Percentiles rank a stretch among this genome's conserved stretches.
These are phyloP conservation scores for Idaea biselata DNA, from an alignment of 2,888 invertebrate species.

Conservation along the genomic window DNA sequence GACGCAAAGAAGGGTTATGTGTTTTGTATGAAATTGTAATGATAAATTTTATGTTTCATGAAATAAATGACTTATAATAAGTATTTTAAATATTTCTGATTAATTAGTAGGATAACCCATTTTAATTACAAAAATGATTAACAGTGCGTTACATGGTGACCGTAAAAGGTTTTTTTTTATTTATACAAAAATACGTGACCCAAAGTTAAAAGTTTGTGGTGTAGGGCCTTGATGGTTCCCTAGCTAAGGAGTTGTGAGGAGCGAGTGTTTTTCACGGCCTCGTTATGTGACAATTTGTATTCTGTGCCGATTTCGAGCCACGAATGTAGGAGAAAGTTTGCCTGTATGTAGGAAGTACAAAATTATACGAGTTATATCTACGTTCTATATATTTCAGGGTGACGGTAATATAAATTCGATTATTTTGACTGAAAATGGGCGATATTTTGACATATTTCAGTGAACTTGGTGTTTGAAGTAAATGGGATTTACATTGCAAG, in stretches of 20 bases:
- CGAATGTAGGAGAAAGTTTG: constrained; percentile 49
- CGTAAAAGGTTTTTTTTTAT: not conserved
- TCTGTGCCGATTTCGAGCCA: constrained; percentile 54
- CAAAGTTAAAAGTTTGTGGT: not conserved
- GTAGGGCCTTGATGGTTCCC: constrained; percentile 32
- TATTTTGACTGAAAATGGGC: not conserved
- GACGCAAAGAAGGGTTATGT: too few species aligned
- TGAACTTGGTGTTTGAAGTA: too few species aligned
- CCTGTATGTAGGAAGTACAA: not conserved
- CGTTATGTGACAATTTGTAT: constrained; percentile 74
- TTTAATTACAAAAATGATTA: too few species aligned
- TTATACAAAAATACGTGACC: not conserved
- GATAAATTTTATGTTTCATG: too few species aligned
- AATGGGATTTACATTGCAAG: too few species aligned
- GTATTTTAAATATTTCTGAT: too few species aligned
- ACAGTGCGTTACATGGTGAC: too few species aligned
- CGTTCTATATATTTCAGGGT: not conserved
- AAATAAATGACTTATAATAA: too few species aligned
- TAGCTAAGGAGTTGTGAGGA: constrained; percentile 56
- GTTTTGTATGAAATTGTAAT: too few species aligned
- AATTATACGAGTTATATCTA: not conserved
- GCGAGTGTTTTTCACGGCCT: constrained; percentile 75
- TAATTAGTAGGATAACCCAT: too few species aligned
- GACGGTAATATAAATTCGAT: not conserved
- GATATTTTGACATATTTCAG: constrained; percentile 7